Evolutionary conservation across 2,113 vertebrate genomes (phyloP), one percentile per base, ranked within the genome.

Genomic region (Hyperopisus bebe): DNA sequence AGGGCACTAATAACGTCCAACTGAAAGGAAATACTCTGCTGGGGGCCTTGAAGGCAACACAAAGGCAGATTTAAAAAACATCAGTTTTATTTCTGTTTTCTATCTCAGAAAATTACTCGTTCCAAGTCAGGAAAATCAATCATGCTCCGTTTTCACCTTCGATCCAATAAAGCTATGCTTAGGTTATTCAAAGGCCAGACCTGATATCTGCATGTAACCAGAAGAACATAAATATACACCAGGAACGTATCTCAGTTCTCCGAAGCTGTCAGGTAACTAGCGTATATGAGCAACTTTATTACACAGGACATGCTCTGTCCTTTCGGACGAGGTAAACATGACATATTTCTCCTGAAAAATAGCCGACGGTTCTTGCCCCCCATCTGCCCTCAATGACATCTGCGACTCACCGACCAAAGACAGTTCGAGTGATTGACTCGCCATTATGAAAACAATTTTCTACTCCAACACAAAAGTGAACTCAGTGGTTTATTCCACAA

Each of bases 131-230:
- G 74, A 15, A 42, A 19, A 80, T 80, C 35, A 17, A 19, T 42
- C 31, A 35, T 42, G 35, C 35, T 42, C 31, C 15, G 1, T 86
- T 48, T 48, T 86, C 83, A 50, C 44, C 48, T 50, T 47, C 44
- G 24, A 50, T 50, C 83, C 83, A 31, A 24, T 50, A 27, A n/a
- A 46, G 24, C 3, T 47, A 15, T 50, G 24, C 47, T 48, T 50
- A n/a, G 24, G 48, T 86, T 86, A 86, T 50, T 86, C 83, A 48
- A 86, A 48, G 83, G 47, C 83, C 47, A 50, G 83, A 27, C 83
- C 13, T 11, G n/a, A 27, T 87, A 35, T 53, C 85, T 31, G 50
- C 27, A 48, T 35, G 13, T 53, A 27, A 86, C 24, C 85, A 53
- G 4, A 7, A 31, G 27, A 31, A 35, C 53, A 87, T 19, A 39